Conservation (phyloP, 2,888 invertebrate genomes). For the Eristalis tenax region DNA sequence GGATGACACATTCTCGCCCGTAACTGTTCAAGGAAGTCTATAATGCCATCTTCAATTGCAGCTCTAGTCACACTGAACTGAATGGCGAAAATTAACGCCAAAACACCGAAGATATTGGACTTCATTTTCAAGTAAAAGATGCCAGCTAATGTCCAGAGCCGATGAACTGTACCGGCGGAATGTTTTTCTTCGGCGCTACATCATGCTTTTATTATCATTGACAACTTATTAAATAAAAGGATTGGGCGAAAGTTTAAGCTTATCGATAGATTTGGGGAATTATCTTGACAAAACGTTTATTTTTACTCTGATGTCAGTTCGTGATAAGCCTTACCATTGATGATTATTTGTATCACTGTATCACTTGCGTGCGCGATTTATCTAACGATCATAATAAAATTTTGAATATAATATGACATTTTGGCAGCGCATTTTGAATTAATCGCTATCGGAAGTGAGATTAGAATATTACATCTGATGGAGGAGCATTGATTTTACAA, state of each 20-base stretch:
- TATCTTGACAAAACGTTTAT: not conserved
- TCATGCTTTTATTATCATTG: not conserved
- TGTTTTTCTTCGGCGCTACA: not conserved
- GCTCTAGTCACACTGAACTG: not conserved
- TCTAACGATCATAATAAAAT: not conserved
- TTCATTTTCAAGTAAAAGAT: not conserved
- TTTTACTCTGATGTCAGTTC: not conserved
- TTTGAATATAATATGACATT: not conserved
- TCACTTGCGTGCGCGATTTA: not conserved
- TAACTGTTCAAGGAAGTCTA: constrained; percentile 75
- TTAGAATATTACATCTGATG: not conserved
- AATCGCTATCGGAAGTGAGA: not conserved
- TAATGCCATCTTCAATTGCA: constrained; percentile 73
- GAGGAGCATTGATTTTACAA: too few species aligned
- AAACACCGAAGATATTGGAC: not conserved
- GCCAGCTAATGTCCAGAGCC: not conserved
- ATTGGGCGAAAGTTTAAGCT: not conserved
- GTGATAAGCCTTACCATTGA: not conserved
- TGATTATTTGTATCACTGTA: not conserved
- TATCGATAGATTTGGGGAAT: not conserved
- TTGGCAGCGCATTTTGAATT: too few species aligned
- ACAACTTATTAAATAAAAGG: not conserved
- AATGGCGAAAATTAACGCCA: not conserved
- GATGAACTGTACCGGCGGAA: not conserved
- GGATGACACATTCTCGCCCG: constrained; percentile 78